Base-by-base conservation (phyloP, 2,797 vertebrate species). In the Takifugu rubripes region DNA sequence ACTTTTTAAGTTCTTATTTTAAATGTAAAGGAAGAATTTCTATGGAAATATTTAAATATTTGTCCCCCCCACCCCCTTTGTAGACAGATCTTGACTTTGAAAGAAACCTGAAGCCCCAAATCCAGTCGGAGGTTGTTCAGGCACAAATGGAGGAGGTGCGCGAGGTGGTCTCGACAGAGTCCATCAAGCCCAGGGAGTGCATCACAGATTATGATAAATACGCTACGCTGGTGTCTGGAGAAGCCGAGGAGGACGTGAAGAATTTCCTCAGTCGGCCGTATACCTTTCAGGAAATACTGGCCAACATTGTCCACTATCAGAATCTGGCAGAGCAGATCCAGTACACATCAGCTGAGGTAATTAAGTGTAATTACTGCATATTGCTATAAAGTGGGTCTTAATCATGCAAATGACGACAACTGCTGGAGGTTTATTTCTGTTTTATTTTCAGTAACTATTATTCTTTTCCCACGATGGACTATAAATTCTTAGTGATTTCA, bases 201-300 rank as follows among this genome's bases (percentile, higher is more conserved):
- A 42, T 94, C 49, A 87, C 59, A 11, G 62, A 91, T n/a, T 96
- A 93, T 27, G 93, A 96, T 75, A 92, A 92, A 63, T 97, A 95
- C 46, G 62, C 85, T 0, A 56, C 87, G 5, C 78, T 97, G 68
- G 78, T 95, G 44, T 92, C 80, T 66, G 92, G 55, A 53, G 90
- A 93, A 81, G 92, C 92, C 0, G 92, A 94, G 58, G 65, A 74
- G 53, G 91, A 94, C n/a, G 69, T 87, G 6, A 87, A 92, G 24
- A 81, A 82, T 3, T 95, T 96, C 78, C 88, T 98, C 45, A 52
- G 56, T 2, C 87, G 92, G 61, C 74, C 88, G 31, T 92, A 88
- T 59, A 87, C 78, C 49, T 94, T 94, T 60, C 85, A 94, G 62
- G 92, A 91, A 72, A 86, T 92, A 50, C 90, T 93, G 86, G 78